Evolutionary conservation across 1,140 invertebrate genomes (phyloP).

Genomic region (Octopus bimaculoides): DNA sequence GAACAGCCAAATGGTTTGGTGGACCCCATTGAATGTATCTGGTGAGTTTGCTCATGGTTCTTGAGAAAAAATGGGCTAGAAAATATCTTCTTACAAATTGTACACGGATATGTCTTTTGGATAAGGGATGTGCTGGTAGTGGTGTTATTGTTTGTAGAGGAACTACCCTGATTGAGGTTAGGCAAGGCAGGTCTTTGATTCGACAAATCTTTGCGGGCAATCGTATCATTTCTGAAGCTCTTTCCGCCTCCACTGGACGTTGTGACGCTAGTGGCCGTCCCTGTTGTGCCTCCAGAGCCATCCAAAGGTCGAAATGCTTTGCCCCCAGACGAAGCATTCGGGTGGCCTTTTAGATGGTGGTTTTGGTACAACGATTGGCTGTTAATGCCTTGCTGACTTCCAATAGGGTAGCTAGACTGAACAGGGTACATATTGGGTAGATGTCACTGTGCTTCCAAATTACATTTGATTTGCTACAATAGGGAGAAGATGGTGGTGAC

Average conservation of each 20-base stretch:
- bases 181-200: not conserved
- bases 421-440: slow-evolving; percentile 5
- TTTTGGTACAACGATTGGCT: not conserved
- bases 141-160: not conserved
- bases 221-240: not conserved
- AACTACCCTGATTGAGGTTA: not conserved
- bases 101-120: slow-evolving; percentile 46
- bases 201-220: not conserved
- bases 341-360: not conserved
- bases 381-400: not conserved
- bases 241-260: not conserved
- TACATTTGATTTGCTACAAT: no score
- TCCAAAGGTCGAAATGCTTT: not conserved
- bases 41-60: slow-evolving; percentile 35
- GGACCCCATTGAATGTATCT: not conserved
- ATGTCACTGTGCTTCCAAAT: no score
- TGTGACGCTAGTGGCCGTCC: not conserved
- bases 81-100: slow-evolving; percentile 45
- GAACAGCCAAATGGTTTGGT: not conserved
- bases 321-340: not conserved
- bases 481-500: no score
- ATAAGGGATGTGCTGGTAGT: not conserved
- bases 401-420: slow-evolving; percentile 2
- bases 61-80: slow-evolving; percentile 44
- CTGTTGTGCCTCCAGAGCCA: not conserved